Evolutionary conservation across 2,113 vertebrate genomes (phyloP).

Genomic region (Caracal caracal): DNA sequence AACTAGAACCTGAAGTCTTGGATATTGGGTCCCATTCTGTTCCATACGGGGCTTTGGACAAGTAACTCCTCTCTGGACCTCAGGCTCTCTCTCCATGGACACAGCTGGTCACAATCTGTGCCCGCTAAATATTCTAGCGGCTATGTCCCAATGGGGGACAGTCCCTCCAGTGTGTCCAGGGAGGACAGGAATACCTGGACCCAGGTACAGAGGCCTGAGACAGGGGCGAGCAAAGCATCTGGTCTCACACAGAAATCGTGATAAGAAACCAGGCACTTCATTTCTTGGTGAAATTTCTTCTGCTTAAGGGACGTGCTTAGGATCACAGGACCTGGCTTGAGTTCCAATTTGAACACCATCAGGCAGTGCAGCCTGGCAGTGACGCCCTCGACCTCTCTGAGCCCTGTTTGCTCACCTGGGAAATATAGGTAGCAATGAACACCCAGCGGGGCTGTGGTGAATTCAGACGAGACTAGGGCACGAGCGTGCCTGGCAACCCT

Average conservation of each 20-base stretch:
- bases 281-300: not conserved
- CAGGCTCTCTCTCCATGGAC: not conserved
- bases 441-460: accelerated
- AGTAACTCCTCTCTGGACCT: not conserved
- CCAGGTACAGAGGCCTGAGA: not conserved
- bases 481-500: not conserved
- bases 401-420: not conserved
- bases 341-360: not conserved
- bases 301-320: not conserved
- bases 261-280: too few relatives aligned
- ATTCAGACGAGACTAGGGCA: not conserved
- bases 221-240: not conserved
- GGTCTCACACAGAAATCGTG: not conserved
- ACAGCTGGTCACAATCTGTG: accelerated
- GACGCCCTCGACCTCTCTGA: not conserved
- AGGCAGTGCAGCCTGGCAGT: not conserved
- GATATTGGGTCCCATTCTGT: not conserved
- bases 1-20: not conserved
- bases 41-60: accelerated
- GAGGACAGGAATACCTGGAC: not conserved
- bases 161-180: not conserved
- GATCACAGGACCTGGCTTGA: not conserved
- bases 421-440: not conserved
- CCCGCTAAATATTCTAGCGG: not conserved
- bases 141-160: not conserved